phyloP scores from a whole-genome alignment of 2,113 vertebrate genomes.

The Columbina picui region DNA sequence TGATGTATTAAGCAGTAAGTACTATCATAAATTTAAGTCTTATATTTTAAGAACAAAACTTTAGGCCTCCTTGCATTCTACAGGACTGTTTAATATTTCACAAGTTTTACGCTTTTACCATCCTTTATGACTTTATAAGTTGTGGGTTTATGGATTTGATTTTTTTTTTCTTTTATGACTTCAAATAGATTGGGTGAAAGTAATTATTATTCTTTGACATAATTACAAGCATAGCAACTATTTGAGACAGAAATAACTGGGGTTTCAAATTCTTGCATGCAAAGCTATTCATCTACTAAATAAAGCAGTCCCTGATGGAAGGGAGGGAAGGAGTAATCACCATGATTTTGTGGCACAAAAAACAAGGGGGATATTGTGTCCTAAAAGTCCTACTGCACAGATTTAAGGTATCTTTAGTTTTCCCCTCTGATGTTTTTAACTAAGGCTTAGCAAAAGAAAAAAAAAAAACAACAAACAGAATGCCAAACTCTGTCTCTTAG shows the following conservation, averaged over 20 bases:
- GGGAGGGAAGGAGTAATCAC: background rate
- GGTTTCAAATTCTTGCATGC: slow-evolving; percentile 22
- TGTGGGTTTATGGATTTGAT: background rate
- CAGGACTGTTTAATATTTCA: slow-evolving; percentile 2
- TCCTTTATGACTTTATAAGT: background rate
- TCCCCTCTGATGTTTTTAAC: background rate
- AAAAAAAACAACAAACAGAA: background rate
- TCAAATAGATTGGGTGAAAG: slow-evolving; percentile 16
- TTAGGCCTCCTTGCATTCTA: background rate
- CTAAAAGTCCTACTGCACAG: background rate
- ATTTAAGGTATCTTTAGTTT: background rate
- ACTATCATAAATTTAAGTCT: slow-evolving; percentile 6
- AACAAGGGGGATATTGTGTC: background rate
- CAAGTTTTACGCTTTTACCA: background rate
- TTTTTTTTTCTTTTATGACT: background rate
- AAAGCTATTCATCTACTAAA: slow-evolving; percentile 6
- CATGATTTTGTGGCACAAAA: background rate
- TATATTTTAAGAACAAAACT: slow-evolving; percentile 39
- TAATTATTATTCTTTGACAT: slow-evolving; percentile 46
- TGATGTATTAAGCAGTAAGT: background rate
- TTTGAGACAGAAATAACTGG: slow-evolving; percentile 16
- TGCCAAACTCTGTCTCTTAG: background rate
- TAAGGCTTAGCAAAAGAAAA: background rate
- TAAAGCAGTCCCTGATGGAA: slow-evolving; percentile 31
- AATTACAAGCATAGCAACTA: slow-evolving; percentile 18